Evolutionary conservation across 2,888 invertebrate genomes (phyloP).

Genomic region (Hypomecis punctinalis): DNA sequence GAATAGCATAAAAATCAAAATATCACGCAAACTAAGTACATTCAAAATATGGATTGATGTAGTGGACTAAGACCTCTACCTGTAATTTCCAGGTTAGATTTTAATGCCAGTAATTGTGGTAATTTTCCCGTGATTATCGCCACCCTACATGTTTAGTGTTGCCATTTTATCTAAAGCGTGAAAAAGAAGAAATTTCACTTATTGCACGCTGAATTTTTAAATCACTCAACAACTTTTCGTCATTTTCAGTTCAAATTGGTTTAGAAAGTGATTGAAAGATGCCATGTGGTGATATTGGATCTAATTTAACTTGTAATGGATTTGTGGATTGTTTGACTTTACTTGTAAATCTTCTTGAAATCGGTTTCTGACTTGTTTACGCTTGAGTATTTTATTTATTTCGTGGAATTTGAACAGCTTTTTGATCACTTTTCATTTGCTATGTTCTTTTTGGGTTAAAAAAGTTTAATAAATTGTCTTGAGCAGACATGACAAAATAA

Average conservation of each 20-base stretch:
- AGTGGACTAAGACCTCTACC: background rate
- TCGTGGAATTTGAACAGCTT: background rate
- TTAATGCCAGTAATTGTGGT: slow-evolving; percentile 15
- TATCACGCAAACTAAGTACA: too few relatives aligned
- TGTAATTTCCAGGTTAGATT: slow-evolving; percentile 20
- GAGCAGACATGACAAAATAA: too few relatives aligned
- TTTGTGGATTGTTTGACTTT: background rate
- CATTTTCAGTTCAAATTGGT: background rate
- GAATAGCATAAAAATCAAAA: too few relatives aligned
- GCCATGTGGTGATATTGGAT: background rate
- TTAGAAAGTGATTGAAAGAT: background rate
- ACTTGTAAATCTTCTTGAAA: background rate
- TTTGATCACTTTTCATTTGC: background rate
- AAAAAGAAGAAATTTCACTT: slow-evolving; percentile 12
- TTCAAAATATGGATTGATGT: too few relatives aligned
- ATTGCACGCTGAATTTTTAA: background rate
- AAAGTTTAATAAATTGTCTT: too few relatives aligned
- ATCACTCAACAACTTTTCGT: background rate
- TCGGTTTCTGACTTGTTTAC: background rate
- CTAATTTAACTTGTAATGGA: background rate
- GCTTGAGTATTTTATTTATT: background rate
- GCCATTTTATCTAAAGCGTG: slow-evolving; percentile 10
- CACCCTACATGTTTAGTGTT: slow-evolving; percentile 9
- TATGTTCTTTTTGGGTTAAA: too few relatives aligned
- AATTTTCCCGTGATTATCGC: slow-evolving; percentile 25